phyloP scores from a whole-genome alignment of 2,797 vertebrate species.

The Lophius americanus region DNA sequence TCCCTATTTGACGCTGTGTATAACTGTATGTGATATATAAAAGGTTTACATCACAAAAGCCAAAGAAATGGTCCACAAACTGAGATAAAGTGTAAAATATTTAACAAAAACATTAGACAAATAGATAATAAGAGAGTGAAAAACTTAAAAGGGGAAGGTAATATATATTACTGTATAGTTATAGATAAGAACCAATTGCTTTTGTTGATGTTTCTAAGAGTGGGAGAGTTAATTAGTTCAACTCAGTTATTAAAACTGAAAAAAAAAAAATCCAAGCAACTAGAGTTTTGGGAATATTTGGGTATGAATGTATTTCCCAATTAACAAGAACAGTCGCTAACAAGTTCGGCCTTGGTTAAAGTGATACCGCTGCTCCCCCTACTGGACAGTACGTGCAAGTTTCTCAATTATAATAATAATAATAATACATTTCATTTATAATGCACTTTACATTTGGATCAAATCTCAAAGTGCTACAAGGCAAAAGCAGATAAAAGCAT shows the following conservation, averaged over 20 bases:
- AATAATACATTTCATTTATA: too few relatives aligned
- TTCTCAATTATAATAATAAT: too few relatives aligned
- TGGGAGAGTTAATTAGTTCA: neutral
- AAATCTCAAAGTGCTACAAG: too few relatives aligned
- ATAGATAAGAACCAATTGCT: neutral
- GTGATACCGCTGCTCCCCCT: slow-evolving; percentile 33
- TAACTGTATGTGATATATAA: too few relatives aligned
- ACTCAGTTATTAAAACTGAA: neutral
- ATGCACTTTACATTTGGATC: too few relatives aligned
- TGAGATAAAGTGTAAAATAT: neutral
- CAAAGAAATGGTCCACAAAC: too few relatives aligned
- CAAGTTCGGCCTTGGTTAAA: too few relatives aligned
- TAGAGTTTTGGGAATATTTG: neutral
- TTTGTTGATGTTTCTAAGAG: neutral
- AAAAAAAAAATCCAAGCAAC: neutral
- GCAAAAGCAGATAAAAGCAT: too few relatives aligned
- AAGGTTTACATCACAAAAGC: too few relatives aligned
- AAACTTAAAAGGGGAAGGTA: neutral
- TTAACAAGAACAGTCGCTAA: neutral
- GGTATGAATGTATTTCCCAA: neutral
- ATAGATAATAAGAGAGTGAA: neutral
- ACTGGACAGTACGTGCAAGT: rapidly evolving
- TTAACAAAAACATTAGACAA: neutral
- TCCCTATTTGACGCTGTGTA: too few relatives aligned
- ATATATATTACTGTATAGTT: neutral